Percentiles rank a stretch among this genome's conserved stretches.
phyloP scores from a whole-genome alignment of 2,888 invertebrate species.

The Rhopalosiphum nymphaeae region DNA sequence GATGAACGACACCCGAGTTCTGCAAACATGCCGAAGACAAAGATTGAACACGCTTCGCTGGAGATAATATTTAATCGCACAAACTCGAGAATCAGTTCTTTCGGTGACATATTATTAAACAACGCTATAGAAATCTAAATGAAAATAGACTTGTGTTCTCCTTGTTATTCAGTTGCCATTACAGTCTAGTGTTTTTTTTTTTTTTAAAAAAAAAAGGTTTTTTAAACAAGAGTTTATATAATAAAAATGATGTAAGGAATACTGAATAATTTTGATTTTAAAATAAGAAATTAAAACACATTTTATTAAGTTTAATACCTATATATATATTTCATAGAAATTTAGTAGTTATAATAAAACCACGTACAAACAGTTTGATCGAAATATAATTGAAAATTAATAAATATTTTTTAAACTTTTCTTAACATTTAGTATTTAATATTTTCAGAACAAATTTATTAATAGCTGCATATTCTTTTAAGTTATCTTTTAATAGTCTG shows the following conservation, averaged over 20 bases:
- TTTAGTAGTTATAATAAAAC: not conserved
- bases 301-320: not conserved
- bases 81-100: not conserved
- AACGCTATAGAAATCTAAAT: not conserved
- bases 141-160: not conserved
- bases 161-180: not conserved
- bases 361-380: not conserved
- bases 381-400: not conserved
- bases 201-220: no score
- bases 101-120: not conserved
- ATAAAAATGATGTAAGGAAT: not conserved
- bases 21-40: conserved; percentile 26
- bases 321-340: not conserved
- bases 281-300: not conserved
- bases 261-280: not conserved
- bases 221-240: not conserved
- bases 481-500: not conserved
- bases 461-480: not conserved
- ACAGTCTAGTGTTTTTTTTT: no score
- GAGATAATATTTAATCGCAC: conserved; percentile 36
- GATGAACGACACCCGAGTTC: conserved; percentile 7
- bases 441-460: not conserved
- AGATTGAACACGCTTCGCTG: conserved; percentile 32
- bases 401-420: not conserved
- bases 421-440: not conserved